Base-by-base conservation (phyloP, 2,888 invertebrate species). In the Cecidostiba fungosa region DNA sequence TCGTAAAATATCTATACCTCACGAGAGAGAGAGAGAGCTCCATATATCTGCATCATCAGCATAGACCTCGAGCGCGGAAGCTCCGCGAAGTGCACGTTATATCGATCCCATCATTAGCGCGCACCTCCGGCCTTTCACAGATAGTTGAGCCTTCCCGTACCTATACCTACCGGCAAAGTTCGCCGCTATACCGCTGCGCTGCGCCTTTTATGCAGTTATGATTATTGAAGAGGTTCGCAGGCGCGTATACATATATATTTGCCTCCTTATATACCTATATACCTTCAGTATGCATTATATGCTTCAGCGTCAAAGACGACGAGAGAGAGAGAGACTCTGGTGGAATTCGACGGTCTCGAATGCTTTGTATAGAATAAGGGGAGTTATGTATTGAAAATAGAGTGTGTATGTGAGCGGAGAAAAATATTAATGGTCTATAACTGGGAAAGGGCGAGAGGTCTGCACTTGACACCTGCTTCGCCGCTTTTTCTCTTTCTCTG, bases 371-470 rank as follows among this genome's bases (percentile, higher is more conserved):
- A 50, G 2, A 8, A 19, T 5, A n/a, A 4, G 6, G 14, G 23
- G 32, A 73, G 80, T 3, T 72, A 69, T 39, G 50, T 76, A 82
- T 74, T 82, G 82, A 82, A 82, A 76, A 69, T 62, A 26, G 66
- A 12, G 76, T 12, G 32, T 54, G 54, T 0, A 36, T 1, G 43
- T 3, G 47, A 43, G 32, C 6, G 14, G 23, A 32, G 36, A 70
- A 54, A 78, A 86, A 74, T 76, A 80, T 86, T 83, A 83, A 86
- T 79, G 79, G 77, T 77, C 76, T 77, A 26, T 62, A 43, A 43
- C 43, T 82, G 26, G 72, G 16, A 39, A 47, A 16, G 14, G 32
- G 66, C 47, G 43, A 36, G 3, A 10, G 23, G 32, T 72, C 85
- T 85, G 85, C 16, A 74, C 69, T 74, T 85, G 85, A 85, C 85